Base-by-base conservation (phyloP, 2,113 vertebrate species). In the Macquaria ambigua region DNA sequence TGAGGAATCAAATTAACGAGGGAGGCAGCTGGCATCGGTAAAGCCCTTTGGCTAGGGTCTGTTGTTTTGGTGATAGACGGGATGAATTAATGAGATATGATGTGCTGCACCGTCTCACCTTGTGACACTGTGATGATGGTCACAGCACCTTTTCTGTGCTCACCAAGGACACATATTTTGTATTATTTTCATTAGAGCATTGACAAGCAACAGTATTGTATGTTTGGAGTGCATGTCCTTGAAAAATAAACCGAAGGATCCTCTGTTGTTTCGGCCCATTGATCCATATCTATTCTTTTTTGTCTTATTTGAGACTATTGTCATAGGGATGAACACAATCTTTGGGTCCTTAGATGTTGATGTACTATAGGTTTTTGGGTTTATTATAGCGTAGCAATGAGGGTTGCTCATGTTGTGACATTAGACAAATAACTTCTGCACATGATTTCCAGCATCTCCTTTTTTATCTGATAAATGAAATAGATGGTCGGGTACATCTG, bases 1-100 rank as follows among this genome's bases (percentile, higher is more conserved):
- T 91, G 87, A 90, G 79, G 84, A 93, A 93, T 93, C 86, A 88
- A 91, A 93, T 95, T 91, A 92, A 90, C 80, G 72, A 86, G 91
- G 67, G 87, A 91, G 83, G 83, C 93, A 94, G 90, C 92, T 92
- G 90, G 92, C 87, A 85, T 67, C 0, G 7, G 68, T 70, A 59
- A 77, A 41, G 56, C 77, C 89, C 90, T 88, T 89, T 70, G 83
- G 87, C 91, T 41, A 76, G 68, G 61, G 78, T 82, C 87, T 91
- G 90, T 86, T 93, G 89, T 91, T 89, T 82, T 87, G 79, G 72
- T 87, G 87, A 91, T 77, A 87, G 80, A 86, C 80, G 46, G 72
- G 64, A 74, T 85, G 78, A 91, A 91, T 90, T 90, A 89, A 91
- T 86, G 86, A 88, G 89, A 92, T 78, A 84, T 89, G 84, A 91